phyloP scores from a whole-genome alignment of 1,140 invertebrate species.

The Drosophila nigrodunni region DNA sequence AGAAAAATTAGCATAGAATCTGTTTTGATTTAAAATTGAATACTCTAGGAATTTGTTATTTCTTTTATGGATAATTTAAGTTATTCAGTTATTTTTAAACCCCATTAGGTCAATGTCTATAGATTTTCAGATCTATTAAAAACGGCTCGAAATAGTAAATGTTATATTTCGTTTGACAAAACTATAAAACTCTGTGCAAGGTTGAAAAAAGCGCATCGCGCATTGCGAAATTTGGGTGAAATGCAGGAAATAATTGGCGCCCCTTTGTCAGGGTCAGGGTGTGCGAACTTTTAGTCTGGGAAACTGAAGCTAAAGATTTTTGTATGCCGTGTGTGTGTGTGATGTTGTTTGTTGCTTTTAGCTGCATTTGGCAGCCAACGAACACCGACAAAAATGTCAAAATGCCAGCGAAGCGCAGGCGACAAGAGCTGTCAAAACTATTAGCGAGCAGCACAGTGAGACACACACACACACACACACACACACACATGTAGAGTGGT shows the following conservation, averaged over 20 bases:
- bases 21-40: not conserved
- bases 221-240: slow-evolving; percentile 30
- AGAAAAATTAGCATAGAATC: slow-evolving; percentile 3
- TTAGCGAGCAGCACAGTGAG: slow-evolving; percentile 51
- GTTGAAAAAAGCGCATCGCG: slow-evolving; percentile 6
- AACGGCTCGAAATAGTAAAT: not conserved
- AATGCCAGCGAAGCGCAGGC: slow-evolving; percentile 61
- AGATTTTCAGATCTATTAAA: not conserved
- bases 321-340: not conserved
- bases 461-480: slow-evolving; percentile 14
- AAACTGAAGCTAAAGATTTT: not conserved
- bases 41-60: not conserved
- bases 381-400: slow-evolving; percentile 41
- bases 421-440: slow-evolving; percentile 77
- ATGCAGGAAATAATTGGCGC: slow-evolving; percentile 49
- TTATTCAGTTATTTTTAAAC: no score
- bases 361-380: slow-evolving; percentile 28
- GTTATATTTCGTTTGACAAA: not conserved
- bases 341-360: slow-evolving; percentile 1
- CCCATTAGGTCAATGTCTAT: no score
- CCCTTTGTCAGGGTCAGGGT: slow-evolving; percentile 66
- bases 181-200: not conserved
- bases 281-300: slow-evolving; percentile 54
- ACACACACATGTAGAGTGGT: not conserved
- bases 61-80: no score